These are phyloP conservation scores for Mormyrus hasselquistii DNA, from an alignment of 2,797 vertebrate genomes.

Conservation along the genomic window DNA sequence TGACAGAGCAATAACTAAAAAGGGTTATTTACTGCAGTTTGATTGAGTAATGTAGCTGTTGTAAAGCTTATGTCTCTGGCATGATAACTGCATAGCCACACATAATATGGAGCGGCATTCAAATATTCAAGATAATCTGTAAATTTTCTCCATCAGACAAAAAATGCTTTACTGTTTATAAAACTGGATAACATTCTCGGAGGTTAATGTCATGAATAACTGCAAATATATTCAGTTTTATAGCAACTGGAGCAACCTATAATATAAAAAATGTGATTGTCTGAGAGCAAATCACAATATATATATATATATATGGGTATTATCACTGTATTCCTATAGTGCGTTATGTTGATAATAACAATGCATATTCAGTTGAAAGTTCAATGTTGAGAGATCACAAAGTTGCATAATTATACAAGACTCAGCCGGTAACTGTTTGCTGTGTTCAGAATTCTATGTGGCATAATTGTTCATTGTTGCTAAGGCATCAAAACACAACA, in stretches of 20 bases:
- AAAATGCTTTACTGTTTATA: neutral
- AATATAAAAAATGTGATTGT: neutral
- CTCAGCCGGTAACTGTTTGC: neutral
- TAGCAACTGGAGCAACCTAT: neutral
- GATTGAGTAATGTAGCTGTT: neutral
- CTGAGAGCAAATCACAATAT: neutral
- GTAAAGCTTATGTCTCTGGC: neutral
- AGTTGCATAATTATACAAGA: neutral
- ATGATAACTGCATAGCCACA: neutral
- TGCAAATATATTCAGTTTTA: neutral
- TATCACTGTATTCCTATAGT: neutral
- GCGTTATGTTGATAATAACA: neutral
- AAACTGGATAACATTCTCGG: neutral
- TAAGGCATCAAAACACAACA: neutral
- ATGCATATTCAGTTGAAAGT: neutral
- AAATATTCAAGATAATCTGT: neutral
- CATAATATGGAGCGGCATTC: neutral
- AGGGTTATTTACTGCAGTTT: neutral
- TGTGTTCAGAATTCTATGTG: neutral
- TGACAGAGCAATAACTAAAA: slow-evolving; percentile 20
- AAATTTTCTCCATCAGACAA: neutral
- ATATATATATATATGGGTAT: neutral
- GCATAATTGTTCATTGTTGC: neutral
- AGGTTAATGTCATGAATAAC: neutral
- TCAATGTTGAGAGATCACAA: neutral